phyloP scores from a whole-genome alignment of 53 echinoderm and acorn worm species.

The Arbacia lixula region DNA sequence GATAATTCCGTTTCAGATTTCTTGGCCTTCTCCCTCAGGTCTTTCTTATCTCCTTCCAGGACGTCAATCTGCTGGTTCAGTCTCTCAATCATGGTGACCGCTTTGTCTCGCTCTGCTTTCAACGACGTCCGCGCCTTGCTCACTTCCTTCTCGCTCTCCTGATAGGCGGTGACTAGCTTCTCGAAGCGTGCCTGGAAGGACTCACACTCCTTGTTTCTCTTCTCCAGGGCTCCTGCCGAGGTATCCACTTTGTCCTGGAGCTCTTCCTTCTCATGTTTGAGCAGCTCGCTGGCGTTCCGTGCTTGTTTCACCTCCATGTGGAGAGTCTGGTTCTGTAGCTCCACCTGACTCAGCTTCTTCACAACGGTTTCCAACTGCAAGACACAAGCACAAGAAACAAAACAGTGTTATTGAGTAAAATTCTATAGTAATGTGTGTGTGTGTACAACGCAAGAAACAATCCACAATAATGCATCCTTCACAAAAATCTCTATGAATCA shows the following conservation, averaged over 20 bases:
- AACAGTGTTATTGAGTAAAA: too few relatives aligned
- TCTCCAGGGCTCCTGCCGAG: slow-evolving; percentile 28
- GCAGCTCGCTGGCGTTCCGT: slow-evolving; percentile 71
- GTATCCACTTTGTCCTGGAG: slow-evolving; percentile 56
- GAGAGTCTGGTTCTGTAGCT: slow-evolving; percentile 74
- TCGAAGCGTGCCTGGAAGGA: slow-evolving; percentile 74
- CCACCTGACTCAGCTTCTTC: slow-evolving; percentile 67
- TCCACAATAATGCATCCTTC: too few relatives aligned
- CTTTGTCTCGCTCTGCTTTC: slow-evolving; percentile 74
- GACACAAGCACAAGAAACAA: neutral
- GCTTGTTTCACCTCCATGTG: slow-evolving; percentile 83
- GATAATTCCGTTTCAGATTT: slow-evolving; percentile 12
- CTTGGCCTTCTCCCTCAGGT: slow-evolving; percentile 50
- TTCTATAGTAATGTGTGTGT: too few relatives aligned
- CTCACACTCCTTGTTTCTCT: slow-evolving; percentile 53
- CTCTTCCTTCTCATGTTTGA: slow-evolving; percentile 82
- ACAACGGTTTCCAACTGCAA: slow-evolving; percentile 86
- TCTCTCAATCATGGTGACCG: slow-evolving; percentile 59
- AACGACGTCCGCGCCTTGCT: slow-evolving; percentile 55
- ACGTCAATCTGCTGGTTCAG: slow-evolving; percentile 66
- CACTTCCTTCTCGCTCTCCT: slow-evolving; percentile 68
- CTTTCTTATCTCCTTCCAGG: slow-evolving; percentile 70
- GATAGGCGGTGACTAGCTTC: slow-evolving; percentile 68
- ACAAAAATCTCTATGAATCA: too few relatives aligned
- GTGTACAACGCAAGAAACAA: too few relatives aligned